phyloP scores from a whole-genome alignment of 2,113 vertebrate genomes.

The Daboia siamensis region DNA sequence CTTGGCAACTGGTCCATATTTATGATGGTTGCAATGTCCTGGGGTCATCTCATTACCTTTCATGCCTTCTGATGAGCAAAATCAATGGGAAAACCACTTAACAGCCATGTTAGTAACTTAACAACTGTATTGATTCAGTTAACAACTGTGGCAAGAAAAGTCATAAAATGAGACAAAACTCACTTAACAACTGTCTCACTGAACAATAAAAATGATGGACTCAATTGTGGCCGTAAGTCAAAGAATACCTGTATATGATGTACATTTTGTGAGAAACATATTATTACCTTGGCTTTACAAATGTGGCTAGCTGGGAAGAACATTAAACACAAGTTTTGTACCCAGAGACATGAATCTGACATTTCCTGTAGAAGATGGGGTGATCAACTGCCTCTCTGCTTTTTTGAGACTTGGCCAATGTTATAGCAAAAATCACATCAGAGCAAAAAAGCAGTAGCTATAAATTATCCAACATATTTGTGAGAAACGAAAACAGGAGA shows the following conservation, averaged over 20 bases:
- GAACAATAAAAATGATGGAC: neutral
- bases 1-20: neutral
- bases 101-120: neutral
- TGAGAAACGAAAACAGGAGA: neutral
- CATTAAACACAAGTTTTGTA: neutral
- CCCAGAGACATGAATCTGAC: neutral
- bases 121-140: neutral
- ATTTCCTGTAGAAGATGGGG: neutral
- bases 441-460: neutral
- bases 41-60: neutral
- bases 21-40: neutral
- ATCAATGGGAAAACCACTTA: neutral
- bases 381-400: neutral
- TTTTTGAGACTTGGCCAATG: neutral
- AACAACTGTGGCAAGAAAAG: neutral
- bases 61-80: neutral
- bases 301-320: neutral
- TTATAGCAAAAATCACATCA: neutral
- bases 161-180: neutral
- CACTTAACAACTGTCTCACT: neutral
- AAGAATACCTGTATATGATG: neutral
- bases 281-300: neutral
- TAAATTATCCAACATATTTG: neutral
- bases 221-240: neutral
- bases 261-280: neutral